These are phyloP conservation scores for Pangasius sanitwongsei DNA, from an alignment of 2,797 vertebrate species.

Conservation along the genomic window DNA sequence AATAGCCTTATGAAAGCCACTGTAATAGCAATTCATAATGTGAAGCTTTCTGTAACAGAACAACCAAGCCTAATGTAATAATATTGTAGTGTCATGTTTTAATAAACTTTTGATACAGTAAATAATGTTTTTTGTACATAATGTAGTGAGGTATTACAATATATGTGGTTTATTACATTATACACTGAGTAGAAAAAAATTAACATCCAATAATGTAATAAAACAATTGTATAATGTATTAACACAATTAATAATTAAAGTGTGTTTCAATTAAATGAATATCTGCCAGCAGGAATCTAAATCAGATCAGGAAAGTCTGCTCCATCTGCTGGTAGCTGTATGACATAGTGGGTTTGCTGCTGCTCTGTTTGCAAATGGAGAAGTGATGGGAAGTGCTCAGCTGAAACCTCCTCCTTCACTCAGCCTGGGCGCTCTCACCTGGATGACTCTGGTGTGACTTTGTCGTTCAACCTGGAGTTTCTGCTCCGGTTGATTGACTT, in stretches of 20 bases:
- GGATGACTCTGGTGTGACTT: neutral
- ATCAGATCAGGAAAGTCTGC: neutral
- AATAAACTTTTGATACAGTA: neutral
- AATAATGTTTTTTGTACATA: neutral
- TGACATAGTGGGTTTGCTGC: neutral
- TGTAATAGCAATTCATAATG: neutral
- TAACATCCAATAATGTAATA: neutral
- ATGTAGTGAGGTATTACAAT: neutral
- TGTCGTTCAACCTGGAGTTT: neutral
- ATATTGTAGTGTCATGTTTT: neutral
- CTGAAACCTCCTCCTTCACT: neutral
- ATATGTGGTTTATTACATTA: neutral
- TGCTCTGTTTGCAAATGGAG: neutral
- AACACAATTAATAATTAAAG: no score
- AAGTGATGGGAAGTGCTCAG: neutral
- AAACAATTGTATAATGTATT: neutral
- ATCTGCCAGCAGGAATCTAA: no score
- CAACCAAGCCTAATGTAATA: neutral
- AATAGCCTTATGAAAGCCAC: neutral
- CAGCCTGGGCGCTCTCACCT: neutral
- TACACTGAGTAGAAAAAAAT: neutral
- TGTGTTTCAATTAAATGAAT: no score
- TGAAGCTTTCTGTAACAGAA: neutral
- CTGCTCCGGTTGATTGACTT: neutral
- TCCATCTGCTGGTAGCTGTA: neutral